phyloP scores from a whole-genome alignment of 2,113 vertebrate species.

The Fregata magnificens region DNA sequence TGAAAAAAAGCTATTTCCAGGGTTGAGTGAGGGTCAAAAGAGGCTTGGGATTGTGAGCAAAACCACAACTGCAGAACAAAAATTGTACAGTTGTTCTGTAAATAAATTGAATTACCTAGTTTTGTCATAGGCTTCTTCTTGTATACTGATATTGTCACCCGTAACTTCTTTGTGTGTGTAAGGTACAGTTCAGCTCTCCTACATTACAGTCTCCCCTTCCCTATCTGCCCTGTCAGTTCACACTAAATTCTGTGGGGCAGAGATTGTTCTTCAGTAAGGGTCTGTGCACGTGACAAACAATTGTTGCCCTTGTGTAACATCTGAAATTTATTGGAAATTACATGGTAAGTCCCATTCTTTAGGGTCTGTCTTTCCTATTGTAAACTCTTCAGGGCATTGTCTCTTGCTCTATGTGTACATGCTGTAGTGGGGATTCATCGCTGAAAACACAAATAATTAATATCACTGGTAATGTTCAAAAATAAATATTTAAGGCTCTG shows the following conservation, averaged over 20 bases:
- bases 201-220: not conserved
- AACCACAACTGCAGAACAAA: not conserved
- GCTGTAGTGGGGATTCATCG: not conserved
- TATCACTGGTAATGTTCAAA: not conserved
- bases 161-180: not conserved
- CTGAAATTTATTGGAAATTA: not conserved
- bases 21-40: not conserved
- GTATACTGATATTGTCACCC: not conserved
- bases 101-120: not conserved
- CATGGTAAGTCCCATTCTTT: not conserved
- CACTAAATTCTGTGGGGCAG: not conserved
- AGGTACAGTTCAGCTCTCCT: not conserved
- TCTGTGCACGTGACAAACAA: not conserved
- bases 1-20: not conserved
- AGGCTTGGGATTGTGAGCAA: not conserved
- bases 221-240: not conserved
- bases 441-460: conserved; percentile 15
- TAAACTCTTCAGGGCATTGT: not conserved
- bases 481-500: not conserved
- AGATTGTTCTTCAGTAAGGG: not conserved
- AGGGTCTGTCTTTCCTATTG: not conserved
- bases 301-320: not conserved
- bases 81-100: not conserved
- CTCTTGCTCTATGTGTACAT: not conserved
- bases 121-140: not conserved